Evolutionary conservation across 2,888 invertebrate species (phyloP).

Genomic region (Plagodis dolabraria): DNA sequence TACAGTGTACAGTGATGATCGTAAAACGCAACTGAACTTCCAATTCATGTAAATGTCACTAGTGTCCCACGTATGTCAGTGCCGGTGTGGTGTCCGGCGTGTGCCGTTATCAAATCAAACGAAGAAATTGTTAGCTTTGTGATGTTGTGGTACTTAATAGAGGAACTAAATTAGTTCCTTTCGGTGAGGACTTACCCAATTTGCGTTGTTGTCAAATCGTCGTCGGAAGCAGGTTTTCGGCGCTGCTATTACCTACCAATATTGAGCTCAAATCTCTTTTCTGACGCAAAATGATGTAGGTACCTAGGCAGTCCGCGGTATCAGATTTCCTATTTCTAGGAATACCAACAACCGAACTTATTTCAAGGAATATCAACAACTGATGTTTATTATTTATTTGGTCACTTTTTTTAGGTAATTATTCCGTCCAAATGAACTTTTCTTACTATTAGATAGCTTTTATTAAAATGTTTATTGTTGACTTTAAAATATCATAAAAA

Average conservation of each 20-base stretch:
- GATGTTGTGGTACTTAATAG: conserved; percentile 54
- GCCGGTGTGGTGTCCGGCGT: conserved; percentile 72
- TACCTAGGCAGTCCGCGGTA: conserved; percentile 54
- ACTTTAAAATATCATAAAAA: no score
- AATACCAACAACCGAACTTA: no score
- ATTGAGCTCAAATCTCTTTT: conserved; percentile 54
- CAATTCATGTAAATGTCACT: conserved; percentile 75
- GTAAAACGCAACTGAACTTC: conserved; percentile 66
- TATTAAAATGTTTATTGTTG: conserved; percentile 8
- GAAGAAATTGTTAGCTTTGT: conserved; percentile 72
- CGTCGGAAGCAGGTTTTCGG: conserved; percentile 60
- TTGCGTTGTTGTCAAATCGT: conserved; percentile 46
- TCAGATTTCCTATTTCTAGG: conserved; percentile 67
- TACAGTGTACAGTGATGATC: conserved; percentile 57
- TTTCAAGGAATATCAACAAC: conserved; percentile 61
- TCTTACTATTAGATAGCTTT: conserved; percentile 5
- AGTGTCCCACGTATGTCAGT: conserved; percentile 60
- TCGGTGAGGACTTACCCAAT: conserved; percentile 64
- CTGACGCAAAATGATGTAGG: conserved; percentile 59
- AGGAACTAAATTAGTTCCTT: conserved; percentile 64
- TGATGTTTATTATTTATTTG: conserved; percentile 60
- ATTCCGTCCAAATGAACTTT: conserved; percentile 20
- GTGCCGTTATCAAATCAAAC: conserved; percentile 64
- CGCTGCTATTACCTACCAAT: conserved; percentile 53
- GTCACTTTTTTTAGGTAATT: conserved; percentile 42